Percentiles rank a stretch among this genome's conserved stretches.
These are phyloP conservation scores for Busseola fusca DNA, from an alignment of 2,888 invertebrate species.

Conservation along the genomic window DNA sequence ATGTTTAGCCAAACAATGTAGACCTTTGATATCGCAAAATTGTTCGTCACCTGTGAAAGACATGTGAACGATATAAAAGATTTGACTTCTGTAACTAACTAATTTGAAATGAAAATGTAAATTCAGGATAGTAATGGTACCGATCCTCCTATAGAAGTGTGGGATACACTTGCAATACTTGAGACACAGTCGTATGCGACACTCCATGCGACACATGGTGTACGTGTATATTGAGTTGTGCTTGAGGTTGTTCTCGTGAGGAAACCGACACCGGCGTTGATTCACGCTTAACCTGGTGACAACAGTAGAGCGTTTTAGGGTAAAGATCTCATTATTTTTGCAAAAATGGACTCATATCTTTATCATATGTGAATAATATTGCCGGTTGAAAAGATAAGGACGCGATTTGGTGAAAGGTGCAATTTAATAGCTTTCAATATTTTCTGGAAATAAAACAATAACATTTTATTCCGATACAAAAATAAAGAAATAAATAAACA, in stretches of 20 bases:
- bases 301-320: not conserved
- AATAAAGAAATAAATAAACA: not conserved
- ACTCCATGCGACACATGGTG: slow-evolving; percentile 92
- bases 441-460: not conserved
- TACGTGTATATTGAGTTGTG: slow-evolving; percentile 92
- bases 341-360: not conserved
- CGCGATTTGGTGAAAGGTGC: too few relatives aligned
- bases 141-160: slow-evolving; percentile 91
- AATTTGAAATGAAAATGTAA: not conserved
- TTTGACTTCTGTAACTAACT: too few relatives aligned
- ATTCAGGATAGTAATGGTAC: slow-evolving; percentile 77
- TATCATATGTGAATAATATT: not conserved
- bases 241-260: slow-evolving; percentile 90
- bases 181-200: slow-evolving; percentile 90
- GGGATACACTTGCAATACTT: slow-evolving; percentile 92
- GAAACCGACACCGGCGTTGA: slow-evolving; percentile 92
- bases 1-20: slow-evolving; percentile 90
- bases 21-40: slow-evolving; percentile 90
- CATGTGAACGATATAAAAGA: not conserved
- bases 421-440: not conserved
- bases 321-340: not conserved
- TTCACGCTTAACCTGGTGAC: slow-evolving; percentile 86
- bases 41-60: slow-evolving; percentile 84
- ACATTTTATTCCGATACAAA: not conserved
- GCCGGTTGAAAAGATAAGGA: not conserved